These are phyloP conservation scores for Zaprionus tsacasi DNA, from an alignment of 1,140 invertebrate species.

Conservation along the genomic window DNA sequence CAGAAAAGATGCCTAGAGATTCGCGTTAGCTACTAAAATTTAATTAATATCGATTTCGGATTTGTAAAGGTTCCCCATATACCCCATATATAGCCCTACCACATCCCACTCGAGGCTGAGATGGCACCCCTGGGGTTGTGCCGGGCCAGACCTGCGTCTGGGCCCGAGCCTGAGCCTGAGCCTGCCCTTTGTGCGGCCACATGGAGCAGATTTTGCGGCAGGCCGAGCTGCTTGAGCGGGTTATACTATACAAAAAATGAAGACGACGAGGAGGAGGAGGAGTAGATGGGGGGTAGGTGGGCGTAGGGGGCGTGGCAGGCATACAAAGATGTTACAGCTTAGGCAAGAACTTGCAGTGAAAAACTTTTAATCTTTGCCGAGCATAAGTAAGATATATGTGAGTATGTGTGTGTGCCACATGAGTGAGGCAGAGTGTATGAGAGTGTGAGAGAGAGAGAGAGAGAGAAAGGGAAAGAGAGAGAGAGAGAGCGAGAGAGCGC, in stretches of 20 bases:
- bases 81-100: background rate
- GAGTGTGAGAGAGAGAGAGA: background rate
- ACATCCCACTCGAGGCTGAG: background rate
- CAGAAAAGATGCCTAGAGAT: slow-evolving; percentile 5
- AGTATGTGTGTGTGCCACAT: slow-evolving; percentile 36
- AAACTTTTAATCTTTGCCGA: slow-evolving; percentile 80
- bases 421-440: slow-evolving; percentile 9
- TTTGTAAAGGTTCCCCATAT: slow-evolving; percentile 59
- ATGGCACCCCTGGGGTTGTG: slow-evolving; percentile 20
- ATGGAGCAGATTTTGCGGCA: slow-evolving; percentile 44
- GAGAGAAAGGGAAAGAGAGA: slow-evolving; percentile 1
- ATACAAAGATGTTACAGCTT: slow-evolving; percentile 81
- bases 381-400: slow-evolving; percentile 82
- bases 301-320: background rate
- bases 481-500: slow-evolving; percentile 6
- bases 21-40: slow-evolving; percentile 72
- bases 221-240: slow-evolving; percentile 66
- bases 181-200: slow-evolving; percentile 24
- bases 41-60: slow-evolving; percentile 81
- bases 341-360: slow-evolving; percentile 80
- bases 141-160: background rate
- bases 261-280: slow-evolving; percentile 26
- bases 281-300: background rate
- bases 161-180: no score
- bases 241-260: slow-evolving; percentile 45